Evolutionary conservation across 1,140 invertebrate genomes (phyloP), one percentile per base, ranked within the genome.

Genomic region (Hesperophylax magnus): DNA sequence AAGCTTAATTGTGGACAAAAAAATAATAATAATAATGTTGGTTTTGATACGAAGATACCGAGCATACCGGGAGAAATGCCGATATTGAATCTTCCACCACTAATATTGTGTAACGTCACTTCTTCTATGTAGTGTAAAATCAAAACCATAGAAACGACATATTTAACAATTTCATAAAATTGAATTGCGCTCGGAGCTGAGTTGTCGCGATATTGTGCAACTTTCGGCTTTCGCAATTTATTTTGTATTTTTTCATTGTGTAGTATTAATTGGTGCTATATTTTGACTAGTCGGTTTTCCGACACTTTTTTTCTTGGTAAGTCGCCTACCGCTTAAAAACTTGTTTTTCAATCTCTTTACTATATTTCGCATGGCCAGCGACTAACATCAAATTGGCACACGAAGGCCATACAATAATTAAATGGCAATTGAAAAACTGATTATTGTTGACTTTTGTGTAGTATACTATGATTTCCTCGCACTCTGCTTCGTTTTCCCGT

Each of bases 161-260:
- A 22, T 69, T 47, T 9, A 69, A 69, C 58, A 22, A 22, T 67
- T 27, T 67, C 18, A 22, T 67, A 22, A 22, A 20, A 22, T 22
- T 67, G 24, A 39, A 22, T 67, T 27, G 31, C 9, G 24, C 17
- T 67, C 11, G 2, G 65, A 69, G 18, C 65, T 53, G 54, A 76
- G 74, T 76, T 76, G 53, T 76, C 74, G 61, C 22, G 53, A 60
- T 76, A 76, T 58, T 76, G 74, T 76, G 74, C 74, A 76, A 76
- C 74, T 3, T 61, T 39, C 61, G 3, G 54, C n/a, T 34, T 60
- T 39, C n/a, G 22, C 72, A 76, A 27, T 60, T 60, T 58, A 60
- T 76, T 76, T 60, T 39, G 24, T 76, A 69, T 61, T 69, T 69
- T 39, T 18, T 47, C 17, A 11, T 47, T 8, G 17, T 69, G 24